phyloP scores from a whole-genome alignment of 2,113 vertebrate genomes.

The Mastomys coucha region DNA sequence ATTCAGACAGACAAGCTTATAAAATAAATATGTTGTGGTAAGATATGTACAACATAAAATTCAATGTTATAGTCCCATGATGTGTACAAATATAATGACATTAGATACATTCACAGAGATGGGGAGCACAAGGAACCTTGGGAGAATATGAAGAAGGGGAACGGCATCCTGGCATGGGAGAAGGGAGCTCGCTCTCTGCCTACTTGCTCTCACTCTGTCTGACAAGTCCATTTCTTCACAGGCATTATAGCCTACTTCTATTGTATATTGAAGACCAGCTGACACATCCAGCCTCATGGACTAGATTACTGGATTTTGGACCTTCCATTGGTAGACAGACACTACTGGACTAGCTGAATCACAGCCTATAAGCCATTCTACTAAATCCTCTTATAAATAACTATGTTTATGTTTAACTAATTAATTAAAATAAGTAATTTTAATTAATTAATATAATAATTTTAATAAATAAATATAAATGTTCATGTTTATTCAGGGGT shows the following conservation, averaged over 20 bases:
- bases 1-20: not conserved
- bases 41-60: not conserved
- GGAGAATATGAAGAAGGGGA: not conserved
- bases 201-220: not conserved
- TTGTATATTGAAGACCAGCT: not conserved
- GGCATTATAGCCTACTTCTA: not conserved
- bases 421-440: too few relatives aligned
- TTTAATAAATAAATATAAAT: too few relatives aligned
- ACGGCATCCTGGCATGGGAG: not conserved
- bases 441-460: too few relatives aligned
- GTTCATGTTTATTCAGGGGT: too few relatives aligned
- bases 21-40: not conserved
- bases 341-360: not conserved
- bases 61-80: not conserved
- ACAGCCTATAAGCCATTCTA: not conserved
- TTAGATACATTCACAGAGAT: not conserved
- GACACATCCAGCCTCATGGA: not conserved
- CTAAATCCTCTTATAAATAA: too few relatives aligned
- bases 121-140: not conserved
- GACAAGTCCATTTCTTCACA: not conserved
- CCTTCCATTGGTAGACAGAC: not conserved
- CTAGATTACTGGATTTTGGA: not conserved
- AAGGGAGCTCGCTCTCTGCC: not conserved
- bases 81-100: not conserved
- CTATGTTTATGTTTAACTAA: too few relatives aligned